Percentiles rank a stretch among this genome's conserved stretches.
phyloP scores from a whole-genome alignment of 35 echinoderm and acorn worm genomes.

The Diadema setosum region DNA sequence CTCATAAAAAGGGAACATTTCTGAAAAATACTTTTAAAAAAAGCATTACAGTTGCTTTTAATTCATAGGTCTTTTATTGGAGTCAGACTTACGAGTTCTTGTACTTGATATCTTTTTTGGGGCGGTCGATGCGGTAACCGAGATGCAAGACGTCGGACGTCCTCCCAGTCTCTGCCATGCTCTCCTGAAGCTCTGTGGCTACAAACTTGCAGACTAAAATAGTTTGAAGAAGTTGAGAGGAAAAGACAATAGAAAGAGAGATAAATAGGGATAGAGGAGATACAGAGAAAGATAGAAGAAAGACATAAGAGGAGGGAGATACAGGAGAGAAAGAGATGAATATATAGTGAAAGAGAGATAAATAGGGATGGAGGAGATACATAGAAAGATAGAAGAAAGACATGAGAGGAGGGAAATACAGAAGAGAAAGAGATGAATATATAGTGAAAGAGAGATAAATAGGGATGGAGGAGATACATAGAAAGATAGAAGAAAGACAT shows the following conservation, averaged over 20 bases:
- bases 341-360: neutral
- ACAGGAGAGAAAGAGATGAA: neutral
- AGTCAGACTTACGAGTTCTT: conserved; percentile 74
- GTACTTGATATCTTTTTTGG: conserved; percentile 63
- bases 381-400: neutral
- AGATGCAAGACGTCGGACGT: conserved; percentile 65
- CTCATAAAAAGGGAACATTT: too few species aligned
- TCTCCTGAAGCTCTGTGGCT: conserved; percentile 47
- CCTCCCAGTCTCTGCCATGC: conserved; percentile 63
- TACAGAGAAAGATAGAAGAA: neutral
- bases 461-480: neutral
- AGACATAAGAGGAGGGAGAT: neutral
- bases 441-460: neutral
- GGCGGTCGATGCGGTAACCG: conserved; percentile 60
- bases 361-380: neutral
- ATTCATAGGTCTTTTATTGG: too few species aligned
- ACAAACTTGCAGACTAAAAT: conserved; percentile 81
- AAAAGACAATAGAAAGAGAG: neutral
- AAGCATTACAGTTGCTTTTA: too few species aligned
- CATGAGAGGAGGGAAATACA: neutral
- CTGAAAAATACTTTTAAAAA: too few species aligned
- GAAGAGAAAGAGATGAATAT: neutral
- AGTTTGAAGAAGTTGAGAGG: neutral
- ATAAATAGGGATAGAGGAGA: neutral
- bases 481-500: neutral